A percentile compares a stretch with the other conserved stretches of the same genome.
Conservation (phyloP, 2,113 vertebrate species). For the Cacatua alba region DNA sequence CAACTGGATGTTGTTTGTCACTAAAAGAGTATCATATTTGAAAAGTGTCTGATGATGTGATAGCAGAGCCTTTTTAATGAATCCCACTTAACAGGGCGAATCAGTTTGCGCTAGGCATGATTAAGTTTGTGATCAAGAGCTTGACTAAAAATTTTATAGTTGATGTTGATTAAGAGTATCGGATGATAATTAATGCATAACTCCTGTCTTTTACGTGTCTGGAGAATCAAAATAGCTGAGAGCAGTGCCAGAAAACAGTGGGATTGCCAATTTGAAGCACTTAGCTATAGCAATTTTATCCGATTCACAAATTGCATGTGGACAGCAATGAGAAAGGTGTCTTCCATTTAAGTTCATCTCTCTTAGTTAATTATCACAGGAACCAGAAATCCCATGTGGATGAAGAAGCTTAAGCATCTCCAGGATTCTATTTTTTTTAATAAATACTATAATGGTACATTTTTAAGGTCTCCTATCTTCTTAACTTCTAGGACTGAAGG, state of each 20-base stretch:
- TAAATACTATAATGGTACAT: not conserved
- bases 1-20: conserved; percentile 9
- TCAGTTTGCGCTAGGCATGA: conserved; percentile 54
- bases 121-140: conserved; percentile 61
- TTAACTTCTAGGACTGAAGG: not conserved
- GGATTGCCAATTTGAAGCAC: not conserved
- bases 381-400: not conserved
- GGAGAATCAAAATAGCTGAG: conserved; percentile 29
- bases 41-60: not conserved
- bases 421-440: not conserved
- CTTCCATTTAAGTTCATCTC: not conserved
- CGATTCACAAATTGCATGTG: not conserved
- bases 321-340: not conserved
- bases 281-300: not conserved
- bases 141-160: conserved; percentile 27
- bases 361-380: not conserved
- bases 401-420: not conserved
- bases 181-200: conserved; percentile 49
- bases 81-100: conserved; percentile 30
- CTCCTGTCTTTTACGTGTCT: conserved; percentile 40
- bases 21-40: not conserved
- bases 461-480: not conserved
- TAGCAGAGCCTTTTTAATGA: conserved; percentile 40
- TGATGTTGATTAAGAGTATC: conserved; percentile 57
- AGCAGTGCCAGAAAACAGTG: not conserved